phyloP scores from a whole-genome alignment of 2,113 vertebrate genomes.

The Callipepla californica region DNA sequence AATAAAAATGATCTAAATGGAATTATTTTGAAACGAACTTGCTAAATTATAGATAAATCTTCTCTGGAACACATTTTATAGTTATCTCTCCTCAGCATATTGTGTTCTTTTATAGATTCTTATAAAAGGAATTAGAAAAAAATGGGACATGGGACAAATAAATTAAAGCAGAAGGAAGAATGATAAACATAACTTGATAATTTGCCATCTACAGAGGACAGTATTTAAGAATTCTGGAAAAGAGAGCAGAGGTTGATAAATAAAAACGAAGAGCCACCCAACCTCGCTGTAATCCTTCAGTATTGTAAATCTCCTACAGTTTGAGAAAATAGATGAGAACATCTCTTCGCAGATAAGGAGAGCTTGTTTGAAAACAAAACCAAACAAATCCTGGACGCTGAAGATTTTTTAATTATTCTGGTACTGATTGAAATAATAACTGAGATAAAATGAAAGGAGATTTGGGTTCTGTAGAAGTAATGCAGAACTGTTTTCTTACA shows the following conservation, averaged over 20 bases:
- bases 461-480: neutral
- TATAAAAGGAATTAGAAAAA: neutral
- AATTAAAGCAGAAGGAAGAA: neutral
- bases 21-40: neutral
- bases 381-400: neutral
- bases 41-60: conserved; percentile 6
- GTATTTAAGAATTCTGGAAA: neutral
- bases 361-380: conserved; percentile 7
- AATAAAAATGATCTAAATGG: conserved; percentile 34
- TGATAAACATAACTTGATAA: neutral
- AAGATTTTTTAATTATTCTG: conserved; percentile 19
- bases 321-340: conserved; percentile 22
- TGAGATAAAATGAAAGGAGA: neutral
- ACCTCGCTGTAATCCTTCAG: neutral
- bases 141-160: neutral
- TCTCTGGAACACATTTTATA: neutral
- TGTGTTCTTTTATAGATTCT: neutral
- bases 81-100: neutral
- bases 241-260: neutral
- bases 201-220: neutral
- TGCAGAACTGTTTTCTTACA: neutral
- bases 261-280: neutral
- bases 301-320: neutral
- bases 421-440: neutral
- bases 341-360: conserved; percentile 32